Conservation (phyloP, 2,888 invertebrate genomes). For the Rhodophaea formosa region DNA sequence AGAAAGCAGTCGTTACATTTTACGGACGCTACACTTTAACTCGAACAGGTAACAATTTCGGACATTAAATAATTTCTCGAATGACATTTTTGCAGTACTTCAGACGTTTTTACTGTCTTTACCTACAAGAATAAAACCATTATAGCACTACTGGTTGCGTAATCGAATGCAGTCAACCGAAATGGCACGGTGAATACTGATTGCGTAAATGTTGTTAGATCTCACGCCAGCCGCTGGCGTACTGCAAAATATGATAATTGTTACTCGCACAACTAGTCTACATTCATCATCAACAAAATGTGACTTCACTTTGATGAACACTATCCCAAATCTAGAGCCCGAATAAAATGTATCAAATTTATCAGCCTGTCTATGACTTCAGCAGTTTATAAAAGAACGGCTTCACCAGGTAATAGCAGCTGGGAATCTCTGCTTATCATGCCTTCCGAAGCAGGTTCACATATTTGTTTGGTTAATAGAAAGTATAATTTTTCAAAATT, state of each 20-base stretch:
- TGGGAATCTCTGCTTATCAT: too few species aligned
- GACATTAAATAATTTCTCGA: neutral
- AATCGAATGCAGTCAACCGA: conserved; percentile 33
- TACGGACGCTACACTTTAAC: neutral
- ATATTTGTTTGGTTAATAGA: too few species aligned
- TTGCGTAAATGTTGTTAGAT: conserved; percentile 45
- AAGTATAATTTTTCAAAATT: too few species aligned
- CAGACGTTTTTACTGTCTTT: neutral
- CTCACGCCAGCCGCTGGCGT: conserved; percentile 42
- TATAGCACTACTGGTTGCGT: conserved; percentile 20
- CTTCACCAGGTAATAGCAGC: too few species aligned
- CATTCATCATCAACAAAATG: conserved; percentile 1
- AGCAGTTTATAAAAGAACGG: too few species aligned
- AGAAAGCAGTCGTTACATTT: too few species aligned
- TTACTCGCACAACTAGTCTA: conserved; percentile 24
- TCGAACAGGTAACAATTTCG: neutral
- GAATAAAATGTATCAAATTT: too few species aligned
- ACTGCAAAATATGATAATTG: conserved; percentile 40
- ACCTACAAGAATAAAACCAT: neutral
- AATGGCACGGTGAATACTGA: conserved; percentile 39
- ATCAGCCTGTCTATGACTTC: too few species aligned
- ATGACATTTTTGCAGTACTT: neutral
- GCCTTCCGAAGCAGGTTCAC: too few species aligned
- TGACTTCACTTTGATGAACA: neutral
- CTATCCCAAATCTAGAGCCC: too few species aligned